Percentiles rank a stretch among this genome's conserved stretches.
phyloP scores from a whole-genome alignment of 2,888 invertebrate species.

The Timema podura region DNA sequence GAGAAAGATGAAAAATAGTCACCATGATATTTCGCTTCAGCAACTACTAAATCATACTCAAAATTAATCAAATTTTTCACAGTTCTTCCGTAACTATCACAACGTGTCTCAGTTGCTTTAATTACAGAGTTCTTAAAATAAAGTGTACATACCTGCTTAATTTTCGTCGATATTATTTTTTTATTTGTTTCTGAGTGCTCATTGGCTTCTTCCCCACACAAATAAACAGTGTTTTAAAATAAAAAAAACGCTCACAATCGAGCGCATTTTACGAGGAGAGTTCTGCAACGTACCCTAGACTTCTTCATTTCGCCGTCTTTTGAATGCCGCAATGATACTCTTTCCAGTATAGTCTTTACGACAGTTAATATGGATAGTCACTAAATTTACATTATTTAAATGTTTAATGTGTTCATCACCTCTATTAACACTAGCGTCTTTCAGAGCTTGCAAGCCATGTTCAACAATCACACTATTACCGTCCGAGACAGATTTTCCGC shows the following conservation, averaged over 20 bases:
- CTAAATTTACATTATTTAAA: not conserved
- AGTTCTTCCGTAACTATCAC: not conserved
- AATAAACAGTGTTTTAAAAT: not conserved
- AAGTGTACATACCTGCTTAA: not conserved
- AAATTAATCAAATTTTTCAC: not conserved
- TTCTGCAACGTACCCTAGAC: not conserved
- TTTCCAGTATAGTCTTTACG: not conserved
- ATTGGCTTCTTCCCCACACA: not conserved
- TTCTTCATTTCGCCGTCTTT: not conserved
- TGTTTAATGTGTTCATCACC: not conserved
- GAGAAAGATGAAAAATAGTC: not conserved
- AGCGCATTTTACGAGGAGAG: not conserved
- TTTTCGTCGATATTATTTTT: not conserved
- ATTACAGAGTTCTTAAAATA: not conserved
- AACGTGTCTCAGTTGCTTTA: not conserved
- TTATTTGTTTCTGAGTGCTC: not conserved
- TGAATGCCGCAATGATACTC: not conserved
- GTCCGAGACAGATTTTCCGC: too few relatives aligned
- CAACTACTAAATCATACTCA: not conserved
- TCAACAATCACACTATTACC: not conserved
- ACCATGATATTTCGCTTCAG: conserved; percentile 7
- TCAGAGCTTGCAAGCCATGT: not conserved
- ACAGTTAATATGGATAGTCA: not conserved
- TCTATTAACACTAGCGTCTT: not conserved
- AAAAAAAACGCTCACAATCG: not conserved